phyloP scores from a whole-genome alignment of 2,113 vertebrate genomes.

The Synodontis membranacea region DNA sequence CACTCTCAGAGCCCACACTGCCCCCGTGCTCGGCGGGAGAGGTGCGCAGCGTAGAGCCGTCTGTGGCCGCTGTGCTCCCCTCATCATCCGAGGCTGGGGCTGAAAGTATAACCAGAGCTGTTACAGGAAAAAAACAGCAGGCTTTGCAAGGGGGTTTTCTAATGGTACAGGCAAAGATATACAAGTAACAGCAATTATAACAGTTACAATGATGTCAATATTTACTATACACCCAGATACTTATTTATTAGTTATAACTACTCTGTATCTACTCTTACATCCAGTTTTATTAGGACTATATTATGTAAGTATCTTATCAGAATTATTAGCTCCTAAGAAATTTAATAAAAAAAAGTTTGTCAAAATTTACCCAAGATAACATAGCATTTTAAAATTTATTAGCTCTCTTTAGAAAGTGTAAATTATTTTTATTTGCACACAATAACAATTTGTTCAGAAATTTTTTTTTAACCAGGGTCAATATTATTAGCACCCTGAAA shows the following conservation, averaged over 20 bases:
- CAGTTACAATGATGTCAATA: conserved; percentile 19
- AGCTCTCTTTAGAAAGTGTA: too few species aligned
- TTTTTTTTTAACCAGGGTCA: too few species aligned
- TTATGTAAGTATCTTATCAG: too few species aligned
- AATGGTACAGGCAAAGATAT: conserved; percentile 50
- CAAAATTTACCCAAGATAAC: too few species aligned
- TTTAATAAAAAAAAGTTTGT: too few species aligned
- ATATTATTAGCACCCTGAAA: too few species aligned
- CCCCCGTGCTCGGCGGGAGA: conserved; percentile 97
- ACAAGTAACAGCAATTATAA: conserved; percentile 43
- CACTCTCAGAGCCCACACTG: conserved; percentile 97
- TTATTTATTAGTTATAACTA: conserved; percentile 8
- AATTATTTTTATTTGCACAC: too few species aligned
- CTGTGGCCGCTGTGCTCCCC: conserved; percentile 96
- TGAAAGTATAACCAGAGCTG: conserved; percentile 95
- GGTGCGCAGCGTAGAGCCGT: conserved; percentile 94
- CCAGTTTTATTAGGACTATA: neutral
- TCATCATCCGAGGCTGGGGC: conserved; percentile 99
- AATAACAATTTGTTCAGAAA: too few species aligned
- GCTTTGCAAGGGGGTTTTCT: conserved; percentile 63
- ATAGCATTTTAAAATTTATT: too few species aligned
- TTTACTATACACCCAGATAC: neutral
- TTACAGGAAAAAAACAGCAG: conserved; percentile 88
- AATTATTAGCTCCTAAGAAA: too few species aligned
- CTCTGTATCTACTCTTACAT: neutral